phyloP scores from a whole-genome alignment of 2,888 invertebrate species.

The Idaea straminata region DNA sequence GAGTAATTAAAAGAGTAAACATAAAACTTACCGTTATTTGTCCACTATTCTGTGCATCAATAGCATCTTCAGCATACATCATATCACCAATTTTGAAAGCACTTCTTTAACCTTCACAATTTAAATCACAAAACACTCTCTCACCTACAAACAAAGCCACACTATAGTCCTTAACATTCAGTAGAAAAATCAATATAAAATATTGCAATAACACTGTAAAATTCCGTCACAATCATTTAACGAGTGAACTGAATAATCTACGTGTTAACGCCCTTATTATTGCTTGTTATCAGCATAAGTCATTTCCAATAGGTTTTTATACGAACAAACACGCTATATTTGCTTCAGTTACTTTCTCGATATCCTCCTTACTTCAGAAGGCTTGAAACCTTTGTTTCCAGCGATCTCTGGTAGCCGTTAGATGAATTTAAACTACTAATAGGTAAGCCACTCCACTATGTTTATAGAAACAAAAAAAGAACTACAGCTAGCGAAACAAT shows the following conservation, averaged over 20 bases:
- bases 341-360: not conserved
- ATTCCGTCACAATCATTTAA: not conserved
- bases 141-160: slow-evolving; percentile 9
- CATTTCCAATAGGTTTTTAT: not conserved
- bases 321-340: not conserved
- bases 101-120: not conserved
- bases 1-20: not conserved
- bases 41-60: slow-evolving; percentile 54
- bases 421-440: no score
- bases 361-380: not conserved
- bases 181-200: not conserved
- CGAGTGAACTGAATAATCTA: slow-evolving; percentile 13
- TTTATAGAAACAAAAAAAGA: not conserved
- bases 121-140: not conserved
- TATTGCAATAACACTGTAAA: not conserved
- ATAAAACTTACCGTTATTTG: slow-evolving; percentile 47
- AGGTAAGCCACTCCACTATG: no score
- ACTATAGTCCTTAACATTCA: not conserved
- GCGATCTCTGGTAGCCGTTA: not conserved
- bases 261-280: slow-evolving; percentile 29
- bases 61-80: slow-evolving; percentile 64
- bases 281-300: slow-evolving; percentile 19
- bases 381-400: not conserved
- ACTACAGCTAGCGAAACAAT: not conserved
- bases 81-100: slow-evolving; percentile 11